Evolutionary conservation across 2,888 invertebrate species (phyloP).

Genomic region (Drosophila lacicola): DNA sequence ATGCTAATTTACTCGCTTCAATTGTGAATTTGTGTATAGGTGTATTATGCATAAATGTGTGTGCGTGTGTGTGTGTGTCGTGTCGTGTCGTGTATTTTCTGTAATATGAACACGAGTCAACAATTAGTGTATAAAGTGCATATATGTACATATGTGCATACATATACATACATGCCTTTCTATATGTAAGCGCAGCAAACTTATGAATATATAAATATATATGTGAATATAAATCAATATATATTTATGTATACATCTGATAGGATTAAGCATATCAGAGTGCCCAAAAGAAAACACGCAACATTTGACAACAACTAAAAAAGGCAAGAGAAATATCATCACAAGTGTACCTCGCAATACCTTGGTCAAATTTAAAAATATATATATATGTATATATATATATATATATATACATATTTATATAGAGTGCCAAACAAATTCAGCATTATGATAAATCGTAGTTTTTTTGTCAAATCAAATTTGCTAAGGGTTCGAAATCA

Average conservation of each 20-base stretch:
- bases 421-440: slow-evolving; percentile 36
- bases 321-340: slow-evolving; percentile 16
- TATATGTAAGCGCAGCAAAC: neutral
- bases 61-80: slow-evolving; percentile 30
- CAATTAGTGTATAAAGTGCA: slow-evolving; percentile 58
- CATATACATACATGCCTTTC: slow-evolving; percentile 27
- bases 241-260: slow-evolving; percentile 15
- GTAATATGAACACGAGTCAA: slow-evolving; percentile 74
- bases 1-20: slow-evolving; percentile 51
- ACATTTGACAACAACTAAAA: slow-evolving; percentile 54
- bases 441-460: slow-evolving; percentile 21
- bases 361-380: slow-evolving; percentile 8
- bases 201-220: neutral
- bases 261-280: slow-evolving; percentile 26
- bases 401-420: neutral
- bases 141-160: slow-evolving; percentile 20
- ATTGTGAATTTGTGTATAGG: slow-evolving; percentile 19
- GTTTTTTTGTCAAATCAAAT: slow-evolving; percentile 32
- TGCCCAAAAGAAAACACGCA: slow-evolving; percentile 59
- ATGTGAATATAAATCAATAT: slow-evolving; percentile 15
- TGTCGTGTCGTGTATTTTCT: slow-evolving; percentile 26
- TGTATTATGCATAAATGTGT: slow-evolving; percentile 11
- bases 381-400: slow-evolving; percentile 1
- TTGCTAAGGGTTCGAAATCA: slow-evolving; percentile 27
- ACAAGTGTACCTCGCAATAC: slow-evolving; percentile 15